A percentile compares a stretch with the other conserved stretches of the same genome.
phyloP scores from a whole-genome alignment of 1,140 invertebrate species.

The Adelges cooleyi region DNA sequence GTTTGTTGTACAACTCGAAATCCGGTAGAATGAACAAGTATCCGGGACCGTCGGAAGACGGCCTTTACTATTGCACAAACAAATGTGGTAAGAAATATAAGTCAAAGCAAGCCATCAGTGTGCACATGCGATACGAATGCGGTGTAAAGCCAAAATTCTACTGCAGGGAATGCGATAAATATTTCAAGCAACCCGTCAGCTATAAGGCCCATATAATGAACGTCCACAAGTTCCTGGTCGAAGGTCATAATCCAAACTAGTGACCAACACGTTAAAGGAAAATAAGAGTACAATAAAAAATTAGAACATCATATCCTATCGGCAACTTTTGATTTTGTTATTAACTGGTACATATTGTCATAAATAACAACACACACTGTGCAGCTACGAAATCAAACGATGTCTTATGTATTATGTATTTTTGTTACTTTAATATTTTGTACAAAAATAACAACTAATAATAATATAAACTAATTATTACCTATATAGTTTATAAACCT shows the following conservation, averaged over 20 bases:
- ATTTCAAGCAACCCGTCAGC: slow-evolving; percentile 58
- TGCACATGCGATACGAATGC: slow-evolving; percentile 33
- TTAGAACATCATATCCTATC: too few species aligned
- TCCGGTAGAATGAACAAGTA: slow-evolving; percentile 23
- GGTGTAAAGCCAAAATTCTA: slow-evolving; percentile 33
- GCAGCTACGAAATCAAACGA: too few species aligned
- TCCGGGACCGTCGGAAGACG: slow-evolving; percentile 9
- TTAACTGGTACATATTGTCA: too few species aligned
- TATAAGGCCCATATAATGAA: slow-evolving; percentile 38
- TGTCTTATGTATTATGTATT: too few species aligned
- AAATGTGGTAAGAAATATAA: slow-evolving; percentile 29
- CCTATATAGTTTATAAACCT: too few species aligned
- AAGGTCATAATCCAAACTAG: too few species aligned
- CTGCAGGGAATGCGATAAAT: slow-evolving; percentile 38
- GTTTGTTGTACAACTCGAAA: slow-evolving; percentile 9
- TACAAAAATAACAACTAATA: too few species aligned
- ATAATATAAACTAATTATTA: too few species aligned
- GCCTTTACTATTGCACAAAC: slow-evolving; percentile 32
- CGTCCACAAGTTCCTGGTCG: slow-evolving; percentile 8
- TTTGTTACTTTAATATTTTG: too few species aligned
- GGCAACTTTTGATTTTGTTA: too few species aligned
- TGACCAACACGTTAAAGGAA: too few species aligned
- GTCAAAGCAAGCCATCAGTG: slow-evolving; percentile 28
- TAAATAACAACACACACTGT: too few species aligned
- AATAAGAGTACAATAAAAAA: not conserved